Evolutionary conservation across 1,140 invertebrate species (phyloP).

Genomic region (Maniola jurtina): DNA sequence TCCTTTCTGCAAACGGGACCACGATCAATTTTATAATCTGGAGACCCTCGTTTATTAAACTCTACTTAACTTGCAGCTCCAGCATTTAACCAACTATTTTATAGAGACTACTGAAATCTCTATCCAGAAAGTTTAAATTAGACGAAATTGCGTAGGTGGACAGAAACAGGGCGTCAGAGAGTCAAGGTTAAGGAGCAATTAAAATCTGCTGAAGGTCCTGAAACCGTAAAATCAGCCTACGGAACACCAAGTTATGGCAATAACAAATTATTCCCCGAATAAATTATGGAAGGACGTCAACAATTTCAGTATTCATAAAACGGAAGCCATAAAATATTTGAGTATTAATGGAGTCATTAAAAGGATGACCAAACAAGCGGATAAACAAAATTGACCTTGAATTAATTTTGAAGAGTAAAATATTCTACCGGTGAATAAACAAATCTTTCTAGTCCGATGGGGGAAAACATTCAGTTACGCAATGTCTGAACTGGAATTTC

Average conservation of each 20-base stretch:
- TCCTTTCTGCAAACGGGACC: too few relatives aligned
- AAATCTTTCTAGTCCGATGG: background rate
- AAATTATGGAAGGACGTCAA: constrained; percentile 14
- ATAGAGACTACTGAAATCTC: background rate
- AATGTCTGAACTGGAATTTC: background rate
- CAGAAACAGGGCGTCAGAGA: background rate
- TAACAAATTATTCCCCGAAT: constrained; percentile 4
- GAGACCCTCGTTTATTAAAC: too few relatives aligned
- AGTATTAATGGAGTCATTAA: background rate
- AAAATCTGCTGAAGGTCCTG: constrained; percentile 9
- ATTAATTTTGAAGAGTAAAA: background rate
- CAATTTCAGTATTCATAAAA: constrained; percentile 22
- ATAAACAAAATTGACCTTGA: background rate
- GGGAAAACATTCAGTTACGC: background rate
- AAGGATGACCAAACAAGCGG: too few relatives aligned
- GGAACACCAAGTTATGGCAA: constrained; percentile 1
- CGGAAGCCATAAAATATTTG: constrained; percentile 10
- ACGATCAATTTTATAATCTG: too few relatives aligned
- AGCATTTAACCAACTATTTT: too few relatives aligned
- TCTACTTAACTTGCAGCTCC: too few relatives aligned
- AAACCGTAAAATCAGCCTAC: constrained; percentile 13
- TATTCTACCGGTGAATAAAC: background rate
- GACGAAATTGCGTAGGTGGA: background rate
- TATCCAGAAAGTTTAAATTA: background rate
- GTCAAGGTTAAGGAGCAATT: constrained; percentile 6